Evolutionary conservation across 2,888 invertebrate genomes (phyloP).

Genomic region (Ferdinandea cuprea): DNA sequence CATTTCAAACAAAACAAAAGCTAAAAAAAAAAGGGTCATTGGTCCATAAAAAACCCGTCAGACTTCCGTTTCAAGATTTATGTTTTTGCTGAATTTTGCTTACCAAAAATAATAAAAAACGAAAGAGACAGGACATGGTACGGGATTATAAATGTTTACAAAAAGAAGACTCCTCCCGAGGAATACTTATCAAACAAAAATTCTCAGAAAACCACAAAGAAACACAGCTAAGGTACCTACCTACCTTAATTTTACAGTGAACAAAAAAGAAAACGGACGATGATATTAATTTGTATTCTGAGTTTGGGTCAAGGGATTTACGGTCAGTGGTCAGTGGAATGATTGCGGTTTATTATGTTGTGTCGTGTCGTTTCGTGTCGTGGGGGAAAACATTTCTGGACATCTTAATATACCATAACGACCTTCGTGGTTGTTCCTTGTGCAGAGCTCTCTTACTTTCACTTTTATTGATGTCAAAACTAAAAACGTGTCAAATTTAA

Average conservation of each 20-base stretch:
- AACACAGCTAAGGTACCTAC: not conserved
- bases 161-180: no score
- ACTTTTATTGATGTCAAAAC: no score
- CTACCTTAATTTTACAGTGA: constrained; percentile 4
- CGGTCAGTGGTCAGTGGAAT: constrained; percentile 17
- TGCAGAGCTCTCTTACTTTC: no score
- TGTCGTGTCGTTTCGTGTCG: no score
- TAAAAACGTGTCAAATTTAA: no score
- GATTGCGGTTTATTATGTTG: constrained; percentile 42
- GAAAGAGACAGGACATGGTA: constrained; percentile 46
- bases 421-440: not conserved
- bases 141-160: constrained; percentile 38
- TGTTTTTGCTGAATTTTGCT: constrained; percentile 22
- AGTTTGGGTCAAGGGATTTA: constrained; percentile 18
- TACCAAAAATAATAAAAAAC: not conserved
- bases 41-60: constrained; percentile 48
- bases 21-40: constrained; percentile 45
- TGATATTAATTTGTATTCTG: constrained; percentile 15
- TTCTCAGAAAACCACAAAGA: constrained; percentile 36
- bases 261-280: constrained; percentile 14
- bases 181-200: constrained; percentile 42
- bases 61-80: constrained; percentile 60
- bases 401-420: constrained; percentile 14
- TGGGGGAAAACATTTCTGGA: constrained; percentile 15
- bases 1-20: no score